Evolutionary conservation across 2,888 invertebrate genomes (phyloP), one percentile per base, ranked within the genome.

Genomic region (Trissolcus brochymenae): DNA sequence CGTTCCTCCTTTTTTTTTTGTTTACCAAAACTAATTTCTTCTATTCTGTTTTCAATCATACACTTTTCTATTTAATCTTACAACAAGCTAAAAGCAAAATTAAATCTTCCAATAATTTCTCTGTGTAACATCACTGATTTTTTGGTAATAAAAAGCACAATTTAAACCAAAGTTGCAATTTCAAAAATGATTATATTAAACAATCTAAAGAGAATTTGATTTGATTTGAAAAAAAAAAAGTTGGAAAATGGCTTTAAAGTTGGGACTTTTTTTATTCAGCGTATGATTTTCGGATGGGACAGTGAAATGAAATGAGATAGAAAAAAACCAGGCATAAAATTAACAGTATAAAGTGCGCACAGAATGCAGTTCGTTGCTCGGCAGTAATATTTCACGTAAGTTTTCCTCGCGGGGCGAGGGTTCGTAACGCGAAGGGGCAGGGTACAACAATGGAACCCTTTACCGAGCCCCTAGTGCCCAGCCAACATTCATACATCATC

Each of bases 401-500:
- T 81, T 81, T 76, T 81, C 80, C 81, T 79, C 60, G 83, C 81
- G 82, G 81, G 78, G 81, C 79, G 85, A 84, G 84, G 82, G 82
- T 84, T 83, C 79, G 80, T 81, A 61, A 80, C 82, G 71, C 84
- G 79, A 80, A 81, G 81, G 84, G 85, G 84, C 84, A 82, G 81
- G 75, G 80, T 79, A 79, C 79, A 85, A 89, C 89, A 89, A 89
- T 88, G 81, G 88, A 89, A 88, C 88, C 89, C 89, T 89, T 89
- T 89, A 89, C 86, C 87, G 82, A 86, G 88, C 88, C 88, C 88
- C 87, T 83, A 85, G 84, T 83, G 82, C 83, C 86, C 85, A 85
- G 84, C 88, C 87, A 88, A 87, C 88, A 88, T 86, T 87, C 88
- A 88, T 88, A 88, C 89, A 88, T 89, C 89, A 89, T 89, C 89